A percentile compares a stretch with the other conserved stretches of the same genome.
Conservation (phyloP, 2,888 invertebrate species). For the Drosophila nr. perissopoda region DNA sequence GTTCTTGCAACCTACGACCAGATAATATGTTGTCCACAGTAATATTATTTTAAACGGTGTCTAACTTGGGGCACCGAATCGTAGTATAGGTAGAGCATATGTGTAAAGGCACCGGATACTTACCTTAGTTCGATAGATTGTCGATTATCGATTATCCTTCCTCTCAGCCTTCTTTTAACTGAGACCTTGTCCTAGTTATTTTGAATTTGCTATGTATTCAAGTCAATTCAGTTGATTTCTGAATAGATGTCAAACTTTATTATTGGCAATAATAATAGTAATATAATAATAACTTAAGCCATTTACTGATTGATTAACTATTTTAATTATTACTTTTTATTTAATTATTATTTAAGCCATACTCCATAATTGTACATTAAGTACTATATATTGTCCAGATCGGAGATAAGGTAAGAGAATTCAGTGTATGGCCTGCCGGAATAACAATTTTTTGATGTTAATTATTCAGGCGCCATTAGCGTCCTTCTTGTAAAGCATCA, state of each 20-base stretch:
- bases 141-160: neutral
- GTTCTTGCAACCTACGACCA: neutral
- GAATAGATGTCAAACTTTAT: neutral
- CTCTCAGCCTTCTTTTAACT: neutral
- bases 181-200: neutral
- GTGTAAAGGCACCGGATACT: neutral
- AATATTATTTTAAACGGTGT: neutral
- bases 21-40: neutral
- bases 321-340: neutral
- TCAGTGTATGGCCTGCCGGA: neutral
- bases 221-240: neutral
- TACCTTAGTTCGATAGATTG: neutral
- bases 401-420: neutral
- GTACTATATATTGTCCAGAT: neutral
- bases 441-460: conserved; percentile 19
- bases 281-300: neutral
- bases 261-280: neutral
- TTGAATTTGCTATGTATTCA: no score
- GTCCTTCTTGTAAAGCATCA: conserved; percentile 27
- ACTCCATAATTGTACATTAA: neutral
- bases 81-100: neutral
- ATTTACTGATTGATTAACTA: neutral
- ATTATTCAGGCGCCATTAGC: conserved; percentile 70
- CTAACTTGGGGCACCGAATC: neutral
- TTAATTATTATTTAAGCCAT: neutral